Evolutionary conservation across 1,140 invertebrate genomes (phyloP).

Genomic region (Megathymus violae): DNA sequence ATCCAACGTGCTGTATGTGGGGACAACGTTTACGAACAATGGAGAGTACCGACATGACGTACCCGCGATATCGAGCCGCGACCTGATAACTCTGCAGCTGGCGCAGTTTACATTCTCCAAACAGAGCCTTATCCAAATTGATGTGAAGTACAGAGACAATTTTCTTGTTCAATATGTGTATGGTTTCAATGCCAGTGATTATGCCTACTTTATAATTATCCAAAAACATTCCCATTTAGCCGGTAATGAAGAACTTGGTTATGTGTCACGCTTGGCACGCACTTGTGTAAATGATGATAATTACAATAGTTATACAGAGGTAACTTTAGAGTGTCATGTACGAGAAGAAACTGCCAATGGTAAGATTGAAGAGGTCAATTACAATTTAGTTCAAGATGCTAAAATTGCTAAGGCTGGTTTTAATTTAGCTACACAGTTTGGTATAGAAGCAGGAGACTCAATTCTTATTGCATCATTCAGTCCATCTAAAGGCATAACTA

Average conservation of each 20-base stretch:
- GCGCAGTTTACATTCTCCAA: conserved; percentile 94
- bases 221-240: conserved; percentile 96
- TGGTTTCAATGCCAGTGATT: conserved; percentile 97
- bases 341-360: conserved; percentile 74
- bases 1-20: conserved; percentile 95
- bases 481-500: conserved; percentile 91
- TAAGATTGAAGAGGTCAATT: conserved; percentile 85
- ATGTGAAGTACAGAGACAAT: conserved; percentile 97
- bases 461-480: conserved; percentile 94
- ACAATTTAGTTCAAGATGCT: conserved; percentile 96
- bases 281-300: conserved; percentile 97
- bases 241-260: conserved; percentile 94
- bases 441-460: conserved; percentile 89
- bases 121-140: conserved; percentile 94
- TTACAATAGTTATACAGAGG: conserved; percentile 97
- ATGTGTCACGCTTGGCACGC: conserved; percentile 94
- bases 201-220: conserved; percentile 97
- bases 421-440: conserved; percentile 91
- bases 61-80: conserved; percentile 95
- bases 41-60: conserved; percentile 97
- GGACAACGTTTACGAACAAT: conserved; percentile 96
- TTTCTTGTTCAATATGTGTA: conserved; percentile 97
- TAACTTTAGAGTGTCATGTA: conserved; percentile 93
- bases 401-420: conserved; percentile 92
- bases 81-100: conserved; percentile 90